These are phyloP conservation scores for Eriosoma lanigerum DNA, from an alignment of 1,140 invertebrate species.

Conservation along the genomic window DNA sequence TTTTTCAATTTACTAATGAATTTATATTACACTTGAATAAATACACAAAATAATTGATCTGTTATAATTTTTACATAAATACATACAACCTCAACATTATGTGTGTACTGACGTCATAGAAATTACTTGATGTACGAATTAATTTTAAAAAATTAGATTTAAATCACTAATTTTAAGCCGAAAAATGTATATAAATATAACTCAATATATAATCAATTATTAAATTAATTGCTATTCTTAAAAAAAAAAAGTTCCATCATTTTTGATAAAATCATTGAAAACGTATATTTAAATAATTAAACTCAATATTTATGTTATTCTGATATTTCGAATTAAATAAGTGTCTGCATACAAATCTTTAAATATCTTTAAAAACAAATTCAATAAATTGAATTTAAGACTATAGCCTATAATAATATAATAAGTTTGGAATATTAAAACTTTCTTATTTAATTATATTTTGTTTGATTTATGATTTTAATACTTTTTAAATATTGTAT, in stretches of 20 bases:
- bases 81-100: constrained; percentile 12
- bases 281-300: neutral
- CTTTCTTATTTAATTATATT: too few relatives aligned
- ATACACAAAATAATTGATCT: constrained; percentile 33
- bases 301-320: neutral
- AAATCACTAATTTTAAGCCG: too few relatives aligned
- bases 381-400: too few relatives aligned
- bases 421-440: too few relatives aligned
- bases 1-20: constrained; percentile 10
- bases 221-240: too few relatives aligned
- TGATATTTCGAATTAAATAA: neutral
- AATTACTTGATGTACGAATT: constrained; percentile 1
- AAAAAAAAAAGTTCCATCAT: too few relatives aligned
- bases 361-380: too few relatives aligned
- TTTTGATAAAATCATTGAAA: neutral
- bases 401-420: too few relatives aligned
- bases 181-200: neutral
- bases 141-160: too few relatives aligned
- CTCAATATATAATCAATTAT: neutral
- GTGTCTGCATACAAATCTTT: too few relatives aligned
- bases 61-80: constrained; percentile 13
- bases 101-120: constrained; percentile 6
- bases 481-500: too few relatives aligned
- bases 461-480: too few relatives aligned
- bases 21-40: constrained; percentile 37